A percentile compares a stretch with the other conserved stretches of the same genome.
Conservation (phyloP, 1,140 invertebrate genomes). For the Parapsyche elsis region DNA sequence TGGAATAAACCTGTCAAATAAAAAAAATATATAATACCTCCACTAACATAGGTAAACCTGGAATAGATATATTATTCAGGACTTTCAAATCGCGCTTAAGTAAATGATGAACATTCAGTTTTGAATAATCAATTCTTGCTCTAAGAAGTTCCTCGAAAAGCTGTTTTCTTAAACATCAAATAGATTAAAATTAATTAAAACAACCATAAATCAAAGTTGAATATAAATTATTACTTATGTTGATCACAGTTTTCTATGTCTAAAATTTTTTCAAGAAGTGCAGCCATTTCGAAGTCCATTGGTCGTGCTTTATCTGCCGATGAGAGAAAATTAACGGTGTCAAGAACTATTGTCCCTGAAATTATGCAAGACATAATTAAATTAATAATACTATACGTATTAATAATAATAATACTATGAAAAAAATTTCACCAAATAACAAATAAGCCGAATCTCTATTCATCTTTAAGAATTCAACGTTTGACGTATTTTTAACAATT, state of each 20-base stretch:
- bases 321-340: conserved; percentile 76
- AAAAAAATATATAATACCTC: conserved; percentile 34
- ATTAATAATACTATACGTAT: not conserved
- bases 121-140: conserved; percentile 58
- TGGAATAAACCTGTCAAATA: too few relatives aligned
- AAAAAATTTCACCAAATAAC: conserved; percentile 58
- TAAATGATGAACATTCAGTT: conserved; percentile 58
- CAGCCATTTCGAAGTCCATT: conserved; percentile 69
- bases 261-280: conserved; percentile 62
- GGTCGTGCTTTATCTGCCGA: conserved; percentile 71
- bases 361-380: conserved; percentile 59
- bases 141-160: conserved; percentile 57
- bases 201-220: not conserved
- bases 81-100: conserved; percentile 60
- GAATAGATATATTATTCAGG: conserved; percentile 57
- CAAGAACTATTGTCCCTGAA: conserved; percentile 76
- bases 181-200: not conserved
- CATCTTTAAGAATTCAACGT: conserved; percentile 48
- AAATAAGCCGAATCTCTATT: conserved; percentile 57
- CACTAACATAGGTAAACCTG: conserved; percentile 60
- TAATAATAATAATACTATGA: not conserved
- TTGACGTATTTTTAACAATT: conserved; percentile 53
- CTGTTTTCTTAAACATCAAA: conserved; percentile 31
- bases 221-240: conserved; percentile 4
- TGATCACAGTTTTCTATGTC: conserved; percentile 47